Conservation (phyloP, 2,888 invertebrate species). For the Caenorhabditis sp. region DNA sequence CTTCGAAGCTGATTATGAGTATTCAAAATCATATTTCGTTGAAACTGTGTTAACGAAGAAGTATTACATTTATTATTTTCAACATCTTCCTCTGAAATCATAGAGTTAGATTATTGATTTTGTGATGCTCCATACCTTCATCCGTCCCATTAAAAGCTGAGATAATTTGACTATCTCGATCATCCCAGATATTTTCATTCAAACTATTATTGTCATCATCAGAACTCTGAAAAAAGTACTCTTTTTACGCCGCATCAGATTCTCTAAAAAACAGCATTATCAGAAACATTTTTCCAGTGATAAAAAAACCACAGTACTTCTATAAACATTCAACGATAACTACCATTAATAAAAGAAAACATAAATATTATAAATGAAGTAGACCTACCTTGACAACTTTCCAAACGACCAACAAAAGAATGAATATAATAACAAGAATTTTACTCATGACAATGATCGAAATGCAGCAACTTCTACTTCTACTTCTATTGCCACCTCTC, state of each 20-base stretch:
- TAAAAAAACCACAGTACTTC: too few species aligned
- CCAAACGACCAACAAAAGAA: not conserved
- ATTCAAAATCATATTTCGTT: slow-evolving; percentile 38
- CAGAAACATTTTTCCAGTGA: too few species aligned
- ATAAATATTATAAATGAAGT: too few species aligned
- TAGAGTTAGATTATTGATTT: not conserved
- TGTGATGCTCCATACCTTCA: slow-evolving; percentile 12
- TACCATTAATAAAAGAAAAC: too few species aligned
- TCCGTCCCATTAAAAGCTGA: slow-evolving; percentile 20
- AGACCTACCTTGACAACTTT: not conserved
- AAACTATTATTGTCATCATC: slow-evolving; percentile 10
- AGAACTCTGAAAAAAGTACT: not conserved
- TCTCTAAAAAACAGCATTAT: too few species aligned
- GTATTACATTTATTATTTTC: slow-evolving; percentile 15
- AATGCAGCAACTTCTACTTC: not conserved
- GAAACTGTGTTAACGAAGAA: slow-evolving; percentile 31
- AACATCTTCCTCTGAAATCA: too few species aligned
- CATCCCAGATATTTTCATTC: slow-evolving; percentile 16
- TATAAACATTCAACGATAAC: too few species aligned
- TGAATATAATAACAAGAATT: not conserved
- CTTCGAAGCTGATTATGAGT: slow-evolving; percentile 49
- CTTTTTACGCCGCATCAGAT: too few species aligned
- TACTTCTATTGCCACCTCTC: not conserved
- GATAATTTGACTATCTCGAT: slow-evolving; percentile 24
- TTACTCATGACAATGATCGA: not conserved